Percentiles rank a stretch among this genome's conserved stretches.
Evolutionary conservation across 2,888 invertebrate species (phyloP).

Genomic region (Drosophila histrio): DNA sequence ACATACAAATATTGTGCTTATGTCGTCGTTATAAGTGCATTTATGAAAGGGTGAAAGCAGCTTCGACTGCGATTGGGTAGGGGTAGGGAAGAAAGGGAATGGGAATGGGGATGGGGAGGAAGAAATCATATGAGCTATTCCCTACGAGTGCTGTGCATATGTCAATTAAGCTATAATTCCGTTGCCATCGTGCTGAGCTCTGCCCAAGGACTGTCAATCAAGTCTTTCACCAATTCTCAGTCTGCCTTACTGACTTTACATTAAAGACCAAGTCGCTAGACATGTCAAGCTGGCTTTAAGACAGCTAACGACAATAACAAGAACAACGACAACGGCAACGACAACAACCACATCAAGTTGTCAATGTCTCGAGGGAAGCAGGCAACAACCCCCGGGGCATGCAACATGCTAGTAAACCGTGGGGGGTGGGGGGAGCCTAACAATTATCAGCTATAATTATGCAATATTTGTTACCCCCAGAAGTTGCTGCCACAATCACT

Average conservation of each 20-base stretch:
- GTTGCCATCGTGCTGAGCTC: constrained; percentile 68
- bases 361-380: constrained; percentile 54
- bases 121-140: constrained; percentile 37
- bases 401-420: constrained; percentile 1
- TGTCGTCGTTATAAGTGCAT: constrained; percentile 39
- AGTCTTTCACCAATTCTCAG: constrained; percentile 50
- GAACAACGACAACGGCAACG: constrained; percentile 42
- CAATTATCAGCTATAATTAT: constrained; percentile 77
- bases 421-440: constrained; percentile 21
- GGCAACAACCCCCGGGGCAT: constrained; percentile 59
- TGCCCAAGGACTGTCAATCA: constrained; percentile 74
- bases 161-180: constrained; percentile 80
- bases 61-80: neutral
- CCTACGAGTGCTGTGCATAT: constrained; percentile 68
- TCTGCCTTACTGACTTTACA: constrained; percentile 74
- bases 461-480: constrained; percentile 59
- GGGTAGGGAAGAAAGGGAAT: constrained; percentile 18
- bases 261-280: constrained; percentile 39
- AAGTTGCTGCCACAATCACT: neutral
- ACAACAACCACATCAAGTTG: constrained; percentile 64
- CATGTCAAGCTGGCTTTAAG: constrained; percentile 75
- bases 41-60: constrained; percentile 51
- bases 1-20: constrained; percentile 63
- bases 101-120: neutral
- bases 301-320: constrained; percentile 34